A percentile compares a stretch with the other conserved stretches of the same genome.
phyloP scores from a whole-genome alignment of 1,140 invertebrate species.

The Euura saliciscinereae region DNA sequence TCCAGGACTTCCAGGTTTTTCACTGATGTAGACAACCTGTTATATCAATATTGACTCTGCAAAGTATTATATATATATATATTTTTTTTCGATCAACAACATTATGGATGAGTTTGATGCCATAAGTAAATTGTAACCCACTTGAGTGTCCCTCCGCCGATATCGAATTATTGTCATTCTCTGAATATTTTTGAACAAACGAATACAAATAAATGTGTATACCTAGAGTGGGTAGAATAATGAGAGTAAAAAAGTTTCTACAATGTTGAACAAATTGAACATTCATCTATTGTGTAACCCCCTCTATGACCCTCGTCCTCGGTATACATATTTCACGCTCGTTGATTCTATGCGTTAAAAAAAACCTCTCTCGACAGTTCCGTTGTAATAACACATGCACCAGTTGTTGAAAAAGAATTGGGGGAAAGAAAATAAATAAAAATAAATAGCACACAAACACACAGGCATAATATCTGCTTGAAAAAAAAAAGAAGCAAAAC shows the following conservation, averaged over 20 bases:
- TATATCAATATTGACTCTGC: no score
- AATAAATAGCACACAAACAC: no score
- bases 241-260: not conserved
- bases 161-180: not conserved
- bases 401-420: no score
- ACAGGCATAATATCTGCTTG: no score
- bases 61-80: not conserved
- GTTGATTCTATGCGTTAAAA: not conserved
- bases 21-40: no score
- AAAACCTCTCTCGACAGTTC: not conserved
- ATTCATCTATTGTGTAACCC: not conserved
- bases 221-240: no score
- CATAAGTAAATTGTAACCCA: not conserved
- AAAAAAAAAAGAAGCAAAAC: no score
- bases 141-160: not conserved
- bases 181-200: not conserved
- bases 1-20: no score
- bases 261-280: constrained; percentile 7
- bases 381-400: no score
- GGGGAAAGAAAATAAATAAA: no score
- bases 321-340: not conserved
- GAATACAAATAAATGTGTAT: not conserved
- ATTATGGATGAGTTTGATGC: no score
- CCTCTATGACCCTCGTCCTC: not conserved
- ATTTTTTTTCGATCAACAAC: no score